These are phyloP conservation scores for Galagoides demidoff DNA, from an alignment of 2,797 vertebrate species.

Conservation along the genomic window DNA sequence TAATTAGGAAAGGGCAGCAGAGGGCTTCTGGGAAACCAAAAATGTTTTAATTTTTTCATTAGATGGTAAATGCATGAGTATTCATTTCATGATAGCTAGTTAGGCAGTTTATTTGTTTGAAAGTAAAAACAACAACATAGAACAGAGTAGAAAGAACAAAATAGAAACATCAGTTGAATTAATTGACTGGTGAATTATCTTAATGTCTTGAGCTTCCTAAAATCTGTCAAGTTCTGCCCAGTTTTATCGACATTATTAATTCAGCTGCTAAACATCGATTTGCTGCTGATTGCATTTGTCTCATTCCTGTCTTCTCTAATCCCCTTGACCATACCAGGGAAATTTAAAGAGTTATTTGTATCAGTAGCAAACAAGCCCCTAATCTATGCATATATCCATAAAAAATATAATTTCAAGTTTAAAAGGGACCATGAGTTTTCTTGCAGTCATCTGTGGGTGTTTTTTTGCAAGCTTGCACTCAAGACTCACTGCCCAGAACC, in stretches of 20 bases:
- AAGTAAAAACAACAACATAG: not conserved
- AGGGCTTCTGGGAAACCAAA: not conserved
- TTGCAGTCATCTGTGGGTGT: not conserved
- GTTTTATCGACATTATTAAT: not conserved
- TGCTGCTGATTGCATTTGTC: not conserved
- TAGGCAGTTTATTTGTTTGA: not conserved
- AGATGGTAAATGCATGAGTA: not conserved
- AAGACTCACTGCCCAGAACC: conserved; percentile 25
- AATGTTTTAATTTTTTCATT: not conserved
- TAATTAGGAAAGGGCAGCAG: not conserved
- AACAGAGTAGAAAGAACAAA: not conserved
- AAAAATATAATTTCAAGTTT: not conserved
- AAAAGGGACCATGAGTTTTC: not conserved
- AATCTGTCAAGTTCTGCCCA: not conserved
- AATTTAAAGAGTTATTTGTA: not conserved
- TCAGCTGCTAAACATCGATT: not conserved
- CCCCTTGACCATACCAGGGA: not conserved
- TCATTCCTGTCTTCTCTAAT: not conserved
- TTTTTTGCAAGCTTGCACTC: not conserved
- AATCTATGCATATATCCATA: not conserved
- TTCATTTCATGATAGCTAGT: not conserved
- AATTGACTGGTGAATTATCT: conserved; percentile 4
- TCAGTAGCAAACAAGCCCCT: not conserved
- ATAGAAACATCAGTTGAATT: not conserved
- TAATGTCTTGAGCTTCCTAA: not conserved